These are phyloP conservation scores for Sarcophaga rosellei DNA, from an alignment of 2,888 invertebrate genomes.

Conservation along the genomic window DNA sequence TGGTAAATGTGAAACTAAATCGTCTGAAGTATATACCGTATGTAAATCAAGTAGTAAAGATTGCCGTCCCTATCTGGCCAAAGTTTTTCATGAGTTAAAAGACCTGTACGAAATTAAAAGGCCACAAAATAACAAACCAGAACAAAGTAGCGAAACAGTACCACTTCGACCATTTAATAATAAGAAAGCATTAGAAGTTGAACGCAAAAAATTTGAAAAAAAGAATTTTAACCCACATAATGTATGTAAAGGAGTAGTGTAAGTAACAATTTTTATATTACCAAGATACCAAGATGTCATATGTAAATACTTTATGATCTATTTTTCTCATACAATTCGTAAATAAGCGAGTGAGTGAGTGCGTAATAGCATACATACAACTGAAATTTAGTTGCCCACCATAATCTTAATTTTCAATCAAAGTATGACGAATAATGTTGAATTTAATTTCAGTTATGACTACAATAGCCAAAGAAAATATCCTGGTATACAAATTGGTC, in stretches of 20 bases:
- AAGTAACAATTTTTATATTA: conserved; percentile 15
- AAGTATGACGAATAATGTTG: neutral
- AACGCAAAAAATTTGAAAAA: conserved; percentile 28
- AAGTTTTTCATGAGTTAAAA: conserved; percentile 77
- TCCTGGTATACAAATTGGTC: conserved; percentile 83
- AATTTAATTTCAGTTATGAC: conserved; percentile 64
- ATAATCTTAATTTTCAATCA: neutral
- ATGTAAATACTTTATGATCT: no score
- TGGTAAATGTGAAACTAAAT: conserved; percentile 64
- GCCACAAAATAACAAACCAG: conserved; percentile 57
- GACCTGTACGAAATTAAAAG: conserved; percentile 76
- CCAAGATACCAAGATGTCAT: no score
- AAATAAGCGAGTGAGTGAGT: no score
- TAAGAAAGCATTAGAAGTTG: neutral
- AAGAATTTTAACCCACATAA: conserved; percentile 25
- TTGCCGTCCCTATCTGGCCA: conserved; percentile 75
- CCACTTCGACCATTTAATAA: neutral
- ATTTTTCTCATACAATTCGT: no score
- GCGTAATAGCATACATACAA: neutral
- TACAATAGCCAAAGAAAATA: conserved; percentile 65
- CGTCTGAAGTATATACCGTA: conserved; percentile 70
- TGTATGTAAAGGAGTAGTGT: conserved; percentile 40
- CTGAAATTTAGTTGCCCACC: no score
- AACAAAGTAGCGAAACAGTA: conserved; percentile 33
- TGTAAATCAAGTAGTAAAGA: conserved; percentile 71